A percentile compares a stretch with the other conserved stretches of the same genome.
These are phyloP conservation scores for Coluber constrictor DNA, from an alignment of 2,797 vertebrate genomes.

Conservation along the genomic window DNA sequence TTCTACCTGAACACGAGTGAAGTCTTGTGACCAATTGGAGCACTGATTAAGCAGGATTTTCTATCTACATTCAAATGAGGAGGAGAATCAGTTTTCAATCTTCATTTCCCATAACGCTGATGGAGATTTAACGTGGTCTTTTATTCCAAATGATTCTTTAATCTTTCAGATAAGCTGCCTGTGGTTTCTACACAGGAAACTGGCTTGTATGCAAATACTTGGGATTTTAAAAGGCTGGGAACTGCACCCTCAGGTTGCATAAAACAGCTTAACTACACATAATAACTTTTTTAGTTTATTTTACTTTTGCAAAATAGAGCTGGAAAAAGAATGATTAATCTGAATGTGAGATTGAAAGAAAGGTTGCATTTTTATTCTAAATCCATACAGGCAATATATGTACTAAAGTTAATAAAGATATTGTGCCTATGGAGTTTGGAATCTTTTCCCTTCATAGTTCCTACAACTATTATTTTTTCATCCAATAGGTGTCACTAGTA, in stretches of 20 bases:
- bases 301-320: not conserved
- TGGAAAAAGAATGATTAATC: not conserved
- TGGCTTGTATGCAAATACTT: not conserved
- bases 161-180: not conserved
- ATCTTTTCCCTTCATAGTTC: not conserved
- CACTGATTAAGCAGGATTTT: not conserved
- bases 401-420: not conserved
- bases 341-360: not conserved
- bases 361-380: not conserved
- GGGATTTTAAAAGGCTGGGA: too few relatives aligned
- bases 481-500: constrained; percentile 35
- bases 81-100: not conserved
- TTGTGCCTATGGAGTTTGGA: not conserved
- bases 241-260: not conserved
- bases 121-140: not conserved
- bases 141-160: not conserved
- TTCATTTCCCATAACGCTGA: not conserved
- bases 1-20: not conserved
- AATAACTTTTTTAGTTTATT: not conserved
- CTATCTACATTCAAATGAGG: not conserved
- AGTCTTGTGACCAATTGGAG: not conserved
- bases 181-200: not conserved
- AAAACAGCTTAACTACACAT: not conserved
- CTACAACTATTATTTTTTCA: constrained; percentile 10
- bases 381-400: too few relatives aligned